These are phyloP conservation scores for Prunella fulvescens DNA, from an alignment of 2,113 vertebrate species.

Conservation along the genomic window DNA sequence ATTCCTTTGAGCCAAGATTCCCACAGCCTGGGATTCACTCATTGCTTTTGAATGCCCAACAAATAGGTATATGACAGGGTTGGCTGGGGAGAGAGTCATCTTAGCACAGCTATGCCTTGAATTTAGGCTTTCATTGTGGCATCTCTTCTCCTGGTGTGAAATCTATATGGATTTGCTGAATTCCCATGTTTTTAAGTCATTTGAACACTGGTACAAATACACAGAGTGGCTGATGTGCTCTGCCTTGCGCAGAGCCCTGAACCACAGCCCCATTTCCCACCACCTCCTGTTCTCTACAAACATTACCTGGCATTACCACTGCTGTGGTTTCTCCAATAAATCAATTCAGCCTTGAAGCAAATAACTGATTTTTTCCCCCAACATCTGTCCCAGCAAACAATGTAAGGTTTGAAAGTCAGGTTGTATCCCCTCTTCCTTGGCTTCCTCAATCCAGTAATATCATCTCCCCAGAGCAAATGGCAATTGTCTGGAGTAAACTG, in stretches of 20 bases:
- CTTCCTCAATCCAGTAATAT: background rate
- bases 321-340: background rate
- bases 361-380: background rate
- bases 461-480: background rate
- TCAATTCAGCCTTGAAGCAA: background rate
- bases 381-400: background rate
- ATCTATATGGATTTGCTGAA: background rate
- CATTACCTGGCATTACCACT: accelerated
- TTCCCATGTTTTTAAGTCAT: background rate
- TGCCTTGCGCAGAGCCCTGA: background rate
- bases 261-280: background rate
- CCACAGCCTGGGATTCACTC: background rate
- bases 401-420: background rate
- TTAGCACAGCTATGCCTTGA: background rate
- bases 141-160: background rate
- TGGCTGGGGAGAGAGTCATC: background rate
- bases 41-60: background rate
- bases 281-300: background rate
- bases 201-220: background rate
- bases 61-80: background rate
- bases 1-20: background rate
- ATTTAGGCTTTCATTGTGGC: background rate
- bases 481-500: background rate
- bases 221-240: background rate
- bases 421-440: background rate